Conservation (phyloP, 2,797 vertebrate species). For the Pangasius macronema region DNA sequence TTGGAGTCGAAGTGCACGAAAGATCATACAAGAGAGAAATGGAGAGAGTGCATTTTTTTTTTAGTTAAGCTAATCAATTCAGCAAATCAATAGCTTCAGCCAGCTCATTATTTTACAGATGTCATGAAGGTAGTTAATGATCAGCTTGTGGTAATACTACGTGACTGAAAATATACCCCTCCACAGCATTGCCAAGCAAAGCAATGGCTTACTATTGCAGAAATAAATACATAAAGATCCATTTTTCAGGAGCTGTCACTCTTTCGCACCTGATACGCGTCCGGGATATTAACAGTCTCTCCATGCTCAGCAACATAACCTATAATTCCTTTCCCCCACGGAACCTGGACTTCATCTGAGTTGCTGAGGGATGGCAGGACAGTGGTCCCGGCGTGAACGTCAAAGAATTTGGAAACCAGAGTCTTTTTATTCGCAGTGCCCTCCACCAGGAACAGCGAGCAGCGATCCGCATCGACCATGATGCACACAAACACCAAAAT, state of each 20-base stretch:
- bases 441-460: constrained; percentile 94
- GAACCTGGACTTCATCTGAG: constrained; percentile 94
- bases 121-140: constrained; percentile 14
- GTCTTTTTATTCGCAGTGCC: constrained; percentile 91
- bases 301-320: constrained; percentile 97
- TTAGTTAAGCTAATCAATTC: constrained; percentile 36
- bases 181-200: background rate
- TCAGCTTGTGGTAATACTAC: background rate
- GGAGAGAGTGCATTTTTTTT: constrained; percentile 28
- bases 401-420: constrained; percentile 96
- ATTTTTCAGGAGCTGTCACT: constrained; percentile 26
- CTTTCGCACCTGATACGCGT: constrained; percentile 92
- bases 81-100: constrained; percentile 18
- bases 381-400: constrained; percentile 93
- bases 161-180: background rate
- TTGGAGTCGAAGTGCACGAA: constrained; percentile 12
- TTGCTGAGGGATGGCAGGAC: constrained; percentile 88
- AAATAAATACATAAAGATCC: background rate
- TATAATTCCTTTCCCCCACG: constrained; percentile 98
- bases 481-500: constrained; percentile 97
- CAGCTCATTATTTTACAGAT: constrained; percentile 26
- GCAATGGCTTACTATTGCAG: background rate
- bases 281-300: constrained; percentile 95
- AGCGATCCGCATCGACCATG: constrained; percentile 96
- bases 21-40: constrained; percentile 5